Evolutionary conservation across 2,113 vertebrate genomes (phyloP).

Genomic region (Chaetodon trifascialis): DNA sequence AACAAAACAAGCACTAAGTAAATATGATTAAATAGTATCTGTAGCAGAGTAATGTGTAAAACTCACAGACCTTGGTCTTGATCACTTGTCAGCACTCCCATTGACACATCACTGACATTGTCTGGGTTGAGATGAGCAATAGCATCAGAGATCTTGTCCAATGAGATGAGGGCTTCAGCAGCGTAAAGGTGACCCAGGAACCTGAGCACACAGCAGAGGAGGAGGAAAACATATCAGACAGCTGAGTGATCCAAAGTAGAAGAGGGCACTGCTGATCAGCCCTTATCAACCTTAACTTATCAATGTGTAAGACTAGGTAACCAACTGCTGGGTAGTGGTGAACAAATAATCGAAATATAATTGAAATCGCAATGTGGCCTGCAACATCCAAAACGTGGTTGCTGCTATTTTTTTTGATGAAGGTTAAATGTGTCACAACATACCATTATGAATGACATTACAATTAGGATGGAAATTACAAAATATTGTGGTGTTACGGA

Average conservation of each 20-base stretch:
- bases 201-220: conserved; percentile 80
- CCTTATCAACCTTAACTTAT: no score
- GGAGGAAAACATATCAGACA: not conserved
- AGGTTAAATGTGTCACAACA: no score
- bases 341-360: no score
- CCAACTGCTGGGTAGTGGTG: not conserved
- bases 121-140: conserved; percentile 97
- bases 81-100: conserved; percentile 92
- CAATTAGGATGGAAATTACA: no score
- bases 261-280: no score
- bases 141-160: conserved; percentile 98
- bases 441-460: no score
- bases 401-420: no score
- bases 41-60: not conserved
- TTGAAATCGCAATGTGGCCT: no score
- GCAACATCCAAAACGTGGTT: no score
- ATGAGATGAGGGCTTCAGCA: conserved; percentile 97
- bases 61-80: conserved; percentile 93
- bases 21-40: rapidly evolving
- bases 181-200: conserved; percentile 98
- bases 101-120: conserved; percentile 96
- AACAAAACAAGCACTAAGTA: not conserved
- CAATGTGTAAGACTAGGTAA: no score
- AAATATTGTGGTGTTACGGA: no score
- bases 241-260: not conserved